Evolutionary conservation across 2,797 vertebrate species (phyloP), one percentile per base, ranked within the genome.

Genomic region (Labeo calbasu): DNA sequence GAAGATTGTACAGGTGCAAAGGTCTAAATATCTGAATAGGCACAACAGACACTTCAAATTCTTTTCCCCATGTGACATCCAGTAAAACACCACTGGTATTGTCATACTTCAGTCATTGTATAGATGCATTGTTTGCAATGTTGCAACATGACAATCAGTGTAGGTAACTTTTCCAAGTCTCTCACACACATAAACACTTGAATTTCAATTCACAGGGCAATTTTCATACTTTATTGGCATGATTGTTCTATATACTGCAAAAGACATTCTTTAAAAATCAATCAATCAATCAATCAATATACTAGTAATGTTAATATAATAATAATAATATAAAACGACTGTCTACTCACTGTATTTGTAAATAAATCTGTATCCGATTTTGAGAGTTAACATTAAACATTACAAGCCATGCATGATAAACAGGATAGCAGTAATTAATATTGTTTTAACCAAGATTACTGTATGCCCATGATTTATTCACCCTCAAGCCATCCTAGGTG

Each of bases 1-100:
- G 65, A 68, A 81, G 46, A 65, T 43, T 71, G 68, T 72, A 14
- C 53, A 75, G 65, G n/a, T 40, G 63, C 32, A 59, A n/a, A 36
- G 17, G 70, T 63, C 25, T 8, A 63, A 32, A 65, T 43, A 8
- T 46, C 43, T 46, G 43, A 9, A 46, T 51, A 68, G 77, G 51
- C 25, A 51, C n/a, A 51, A 32, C 65, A 66, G 6, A 17, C 46
- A 40, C 51, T 25, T 59, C 5, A 15, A 11, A 61, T 46, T 17
- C 4, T n/a, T 69, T 69, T 11, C 25, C 61, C 55, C 73, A 10
- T 17, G 32, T 55, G 21, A n/a, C 32, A 43, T 57, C 32, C 21
- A 59, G 8, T 78, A 5, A 78, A 65, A 43, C 76, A 48, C 17
- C 23, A 48, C 43, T 19, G n/a, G 5, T 43, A 25, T 48, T 48